Evolutionary conservation across 2,888 invertebrate genomes (phyloP).

Genomic region (Folsomia manolachei): DNA sequence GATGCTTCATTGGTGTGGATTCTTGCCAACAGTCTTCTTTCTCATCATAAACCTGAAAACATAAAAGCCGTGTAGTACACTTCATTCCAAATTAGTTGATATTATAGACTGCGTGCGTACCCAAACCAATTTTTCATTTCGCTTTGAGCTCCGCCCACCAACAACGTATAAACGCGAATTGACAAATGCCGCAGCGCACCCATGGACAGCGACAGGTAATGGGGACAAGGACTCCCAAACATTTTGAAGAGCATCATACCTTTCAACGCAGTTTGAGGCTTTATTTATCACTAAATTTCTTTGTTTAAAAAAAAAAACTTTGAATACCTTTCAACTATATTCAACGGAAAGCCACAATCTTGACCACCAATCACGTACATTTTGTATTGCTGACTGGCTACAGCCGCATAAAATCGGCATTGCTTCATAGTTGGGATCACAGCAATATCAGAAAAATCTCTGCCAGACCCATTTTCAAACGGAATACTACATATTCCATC

Average conservation of each 20-base stretch:
- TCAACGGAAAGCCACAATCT: conserved; percentile 50
- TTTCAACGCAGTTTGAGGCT: too few species aligned
- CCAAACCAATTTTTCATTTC: conserved; percentile 51
- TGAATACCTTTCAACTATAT: conserved; percentile 52
- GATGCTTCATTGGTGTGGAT: conserved; percentile 50
- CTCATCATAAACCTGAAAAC: conserved; percentile 51
- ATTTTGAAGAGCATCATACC: conserved; percentile 51
- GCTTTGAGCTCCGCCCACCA: conserved; percentile 51
- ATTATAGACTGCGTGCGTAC: conserved; percentile 36
- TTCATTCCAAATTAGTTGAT: too few species aligned
- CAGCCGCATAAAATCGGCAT: conserved; percentile 52
- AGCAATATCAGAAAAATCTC: conserved; percentile 45
- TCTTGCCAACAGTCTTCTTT: conserved; percentile 51
- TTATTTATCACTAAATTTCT: too few species aligned
- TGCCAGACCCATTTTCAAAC: conserved; percentile 38
- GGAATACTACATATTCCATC: conserved; percentile 53
- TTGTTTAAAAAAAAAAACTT: too few species aligned
- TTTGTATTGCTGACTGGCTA: conserved; percentile 51
- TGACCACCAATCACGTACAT: conserved; percentile 52
- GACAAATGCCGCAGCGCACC: conserved; percentile 52
- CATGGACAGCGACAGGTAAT: conserved; percentile 50
- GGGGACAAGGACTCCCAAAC: conserved; percentile 51
- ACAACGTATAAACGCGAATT: conserved; percentile 51
- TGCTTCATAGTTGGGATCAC: conserved; percentile 52
- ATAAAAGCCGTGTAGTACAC: background rate